Base-by-base conservation (phyloP, 92 coral and sea anemone genomes). In the Muricea muricata region DNA sequence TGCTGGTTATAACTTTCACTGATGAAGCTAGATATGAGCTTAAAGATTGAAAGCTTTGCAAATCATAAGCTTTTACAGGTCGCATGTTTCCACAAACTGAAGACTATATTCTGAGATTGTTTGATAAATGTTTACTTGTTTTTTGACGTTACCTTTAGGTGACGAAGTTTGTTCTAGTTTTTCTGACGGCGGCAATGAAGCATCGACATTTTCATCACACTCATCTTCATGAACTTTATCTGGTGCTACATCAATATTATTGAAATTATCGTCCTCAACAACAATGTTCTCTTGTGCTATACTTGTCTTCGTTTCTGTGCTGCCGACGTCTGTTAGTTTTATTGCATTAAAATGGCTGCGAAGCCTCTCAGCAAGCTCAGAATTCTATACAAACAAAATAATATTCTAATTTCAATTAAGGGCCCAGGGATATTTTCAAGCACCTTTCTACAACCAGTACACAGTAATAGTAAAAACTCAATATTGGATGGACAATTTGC, bases 311-410 rank as follows among this genome's bases (percentile, higher is more conserved):
- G 31, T 20, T 7, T 45, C 54, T 23, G 28, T 25, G 60, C 46
- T 78, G 46, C 30, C 20, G 21, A 33, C 25, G 12, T 47, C 84
- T 77, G 68, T 45, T 26, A 24, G 60, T 72, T 47, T 41, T 13
- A 15, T 28, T 15, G 69, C 17, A 32, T 48, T 48, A 76, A 72
- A 81, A 45, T 87, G 37, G 35, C 11, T 32, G 14, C 72, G 77
- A 14, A 87, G 75, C 47, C 86, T 65, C 40, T 61, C 75, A 7
- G 81, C 75, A 41, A 87, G 58, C 12, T 80, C 86, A 4, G 65
- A 58, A 56, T 87, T 87, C 90, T 87, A 70, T 35, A 14, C 35
- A 70, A 61, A 58, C 67, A 58, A 6, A n/a, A 6, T n/a, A n/a
- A n/a, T n/a, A n/a, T n/a, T n/a, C n/a, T n/a, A n/a, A n/a, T n/a